Evolutionary conservation across 2,113 vertebrate genomes (phyloP), one percentile per base, ranked within the genome.

Genomic region (Podarcis cretensis): DNA sequence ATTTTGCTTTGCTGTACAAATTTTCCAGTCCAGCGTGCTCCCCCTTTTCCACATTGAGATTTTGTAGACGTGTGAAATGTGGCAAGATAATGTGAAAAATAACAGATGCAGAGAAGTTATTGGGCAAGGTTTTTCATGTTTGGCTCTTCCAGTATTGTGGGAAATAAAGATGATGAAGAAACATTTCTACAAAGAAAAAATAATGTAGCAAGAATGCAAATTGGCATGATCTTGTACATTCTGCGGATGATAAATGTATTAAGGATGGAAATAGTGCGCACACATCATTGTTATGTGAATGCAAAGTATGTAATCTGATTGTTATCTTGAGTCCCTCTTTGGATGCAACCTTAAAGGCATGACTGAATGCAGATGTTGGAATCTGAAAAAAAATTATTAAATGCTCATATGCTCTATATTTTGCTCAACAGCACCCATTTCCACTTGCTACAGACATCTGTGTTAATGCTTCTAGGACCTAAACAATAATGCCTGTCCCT

Each of bases 251-350:
- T 4, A 66, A 91, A 54, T 83, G 59, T 65, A 90, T 78, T 32
- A 92, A 81, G n/a, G 86, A 94, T 88, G 84, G 84, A 92, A 95
- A 94, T 78, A 92, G 27, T 86, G 93, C 32, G 71, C 48, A 90
- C n/a, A 91, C 48, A 74, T 63, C 76, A 71, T 0, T 89, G 90
- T 87, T 78, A 82, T 59, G 85, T 81, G 90, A 87, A 10, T 0
- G 1, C 9, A 66, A 93, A 83, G 85, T 91, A 92, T 81, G 89
- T 20, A 89, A 91, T 87, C 79, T 81, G 73, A 90, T 30, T 89
- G 81, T 68, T 73, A 91, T 91, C 87, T 92, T 78, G 59, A 84
- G 91, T 84, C 66, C 20, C 30, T 89, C 85, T 66, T 63, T 90
- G 90, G 77, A 92, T 94, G 83, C 66, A 89, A 73, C 75, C 80